Percentiles rank a stretch among this genome's conserved stretches.
Evolutionary conservation across 2,113 vertebrate species (phyloP).

Genomic region (Prochilodus magdalenae): DNA sequence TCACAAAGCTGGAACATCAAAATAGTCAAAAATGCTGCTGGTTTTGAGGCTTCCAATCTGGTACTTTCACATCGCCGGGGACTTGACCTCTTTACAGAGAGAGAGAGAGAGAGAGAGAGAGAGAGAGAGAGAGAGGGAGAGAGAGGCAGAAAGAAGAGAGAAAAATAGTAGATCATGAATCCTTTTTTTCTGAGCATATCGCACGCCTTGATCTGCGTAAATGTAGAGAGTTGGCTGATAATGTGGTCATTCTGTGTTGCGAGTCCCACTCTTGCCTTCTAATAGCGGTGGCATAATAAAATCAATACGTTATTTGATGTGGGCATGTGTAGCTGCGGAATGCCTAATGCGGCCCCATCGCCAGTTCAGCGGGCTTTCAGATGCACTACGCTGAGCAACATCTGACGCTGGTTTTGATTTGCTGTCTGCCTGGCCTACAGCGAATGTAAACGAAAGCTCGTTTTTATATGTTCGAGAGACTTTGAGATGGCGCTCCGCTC

Average conservation of each 20-base stretch:
- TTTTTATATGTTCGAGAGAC: constrained; percentile 41
- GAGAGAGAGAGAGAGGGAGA: neutral
- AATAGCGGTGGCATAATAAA: constrained; percentile 69
- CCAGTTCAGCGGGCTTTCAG: constrained; percentile 46
- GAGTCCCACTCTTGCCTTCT: constrained; percentile 58
- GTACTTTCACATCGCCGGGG: constrained; percentile 44
- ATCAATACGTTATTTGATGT: constrained; percentile 71
- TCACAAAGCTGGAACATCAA: constrained; percentile 50
- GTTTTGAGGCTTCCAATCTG: constrained; percentile 40
- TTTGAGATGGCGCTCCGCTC: constrained; percentile 16
- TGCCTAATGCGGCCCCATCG: constrained; percentile 43
- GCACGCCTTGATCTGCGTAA: constrained; percentile 44
- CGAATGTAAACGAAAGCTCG: constrained; percentile 36
- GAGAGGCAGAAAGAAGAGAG: neutral
- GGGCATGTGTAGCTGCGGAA: constrained; percentile 68
- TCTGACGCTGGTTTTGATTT: constrained; percentile 45
- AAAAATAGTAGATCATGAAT: constrained; percentile 1
- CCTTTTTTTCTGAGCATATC: constrained; percentile 19
- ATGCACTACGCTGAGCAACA: constrained; percentile 26
- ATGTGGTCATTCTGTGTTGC: constrained; percentile 34
- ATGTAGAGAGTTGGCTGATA: constrained; percentile 54
- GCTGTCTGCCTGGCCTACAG: constrained; percentile 21
- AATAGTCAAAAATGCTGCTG: constrained; percentile 46
- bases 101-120: neutral
- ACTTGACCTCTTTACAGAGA: constrained; percentile 62